Evolutionary conservation across 1,140 invertebrate species (phyloP).

Genomic region (roundworm (Caenorhabditis elegans)): WBcel235 BX284605.5:9954001-9954500

Average conservation of each 20-base stretch:
- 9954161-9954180: constrained; percentile 40
- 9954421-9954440: not conserved
- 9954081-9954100: constrained; percentile 46
- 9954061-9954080: constrained; percentile 45
- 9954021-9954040: no score
- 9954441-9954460: not conserved
- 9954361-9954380: constrained; percentile 1
- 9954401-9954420: not conserved
- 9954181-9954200: constrained; percentile 46
- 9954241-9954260: not conserved
- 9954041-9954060: constrained; percentile 39
- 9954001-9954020: no score
- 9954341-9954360: constrained; percentile 28
- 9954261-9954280: constrained; percentile 1
- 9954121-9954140: constrained; percentile 48
- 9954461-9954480: not conserved
- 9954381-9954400: not conserved
- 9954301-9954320: constrained; percentile 21
- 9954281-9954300: constrained; percentile 12
- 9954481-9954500: not conserved
- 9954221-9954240: not conserved
- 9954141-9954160: constrained; percentile 25
- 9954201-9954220: constrained; percentile 46
- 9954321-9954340: not conserved
- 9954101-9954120: constrained; percentile 48